These are phyloP conservation scores for Mythimna lalbum DNA, from an alignment of 2,888 invertebrate genomes.

Conservation along the genomic window DNA sequence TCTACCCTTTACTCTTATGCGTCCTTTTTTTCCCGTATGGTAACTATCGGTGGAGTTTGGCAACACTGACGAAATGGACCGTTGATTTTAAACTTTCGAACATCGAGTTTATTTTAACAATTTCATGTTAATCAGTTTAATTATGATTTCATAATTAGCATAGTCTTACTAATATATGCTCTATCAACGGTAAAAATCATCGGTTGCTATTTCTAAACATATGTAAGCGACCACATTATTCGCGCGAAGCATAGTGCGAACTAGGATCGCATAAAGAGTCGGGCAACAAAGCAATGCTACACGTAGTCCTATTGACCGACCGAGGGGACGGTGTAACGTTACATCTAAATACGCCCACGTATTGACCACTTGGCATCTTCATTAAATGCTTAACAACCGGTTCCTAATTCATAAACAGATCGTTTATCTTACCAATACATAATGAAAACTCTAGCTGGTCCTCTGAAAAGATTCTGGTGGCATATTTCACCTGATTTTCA, in stretches of 20 bases:
- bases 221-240: conserved; percentile 54
- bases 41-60: conserved; percentile 68
- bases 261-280: conserved; percentile 61
- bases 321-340: conserved; percentile 70
- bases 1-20: conserved; percentile 65
- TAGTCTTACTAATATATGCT: too few relatives aligned
- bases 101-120: background rate
- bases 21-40: conserved; percentile 62
- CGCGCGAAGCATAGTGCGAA: conserved; percentile 49
- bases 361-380: conserved; percentile 51
- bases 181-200: conserved; percentile 32
- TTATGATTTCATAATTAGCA: background rate
- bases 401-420: conserved; percentile 7
- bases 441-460: conserved; percentile 15
- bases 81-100: conserved; percentile 43
- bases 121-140: background rate
- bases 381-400: conserved; percentile 33
- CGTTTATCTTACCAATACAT: conserved; percentile 21
- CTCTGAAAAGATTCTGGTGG: conserved; percentile 3
- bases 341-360: conserved; percentile 64
- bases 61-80: conserved; percentile 55
- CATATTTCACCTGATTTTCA: background rate
- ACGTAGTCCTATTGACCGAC: conserved; percentile 68
- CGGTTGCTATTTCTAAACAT: conserved; percentile 36
- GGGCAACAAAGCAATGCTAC: conserved; percentile 65